Evolutionary conservation across 2,888 invertebrate genomes (phyloP), one percentile per base, ranked within the genome.

Genomic region (Amphimallon solstitiale): DNA sequence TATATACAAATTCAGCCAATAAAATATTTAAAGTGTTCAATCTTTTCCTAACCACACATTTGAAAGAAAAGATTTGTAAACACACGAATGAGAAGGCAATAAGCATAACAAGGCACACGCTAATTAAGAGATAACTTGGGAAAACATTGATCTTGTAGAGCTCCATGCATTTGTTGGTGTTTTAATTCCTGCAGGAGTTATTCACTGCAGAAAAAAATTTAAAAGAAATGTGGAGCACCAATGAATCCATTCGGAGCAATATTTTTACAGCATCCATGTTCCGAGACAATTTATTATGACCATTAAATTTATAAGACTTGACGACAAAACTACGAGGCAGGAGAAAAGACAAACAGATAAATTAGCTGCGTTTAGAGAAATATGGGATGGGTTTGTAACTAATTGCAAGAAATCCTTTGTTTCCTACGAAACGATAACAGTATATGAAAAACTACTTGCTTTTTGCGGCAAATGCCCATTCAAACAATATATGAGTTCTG

Each of bases 401-500:
- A 23, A 23, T 23, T 23, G 23, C 23, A 23, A 5, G 23, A 23
- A 23, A 23, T 2, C 23, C 23, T 23, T 23, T 23, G 23, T 23
- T 23, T 5, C 51, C 2, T 35, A 34, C 34, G 62, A 66, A 21
- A 15, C 15, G 5, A 0, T 61, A 23, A 23, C 23, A 23, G 23
- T 23, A 23, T 2, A 23, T 23, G 23, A 23, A 23, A 5, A 23
- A 23, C 23, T 23, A 23, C 3, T 23, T 23, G 23, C 23, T 23
- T 23, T 23, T 23, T 5, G 23, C 5, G 23, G 23, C 23, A 23
- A 23, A 23, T 23, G 2, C 23, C 23, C 23, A 12, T 67, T 67
- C 38, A 19, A 43, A 0, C 63, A 67, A 40, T 67, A 23, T 23
- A 67, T 67, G 35, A 63, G 60, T 51, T 67, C 67, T 1, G 54